A percentile compares a stretch with the other conserved stretches of the same genome.
phyloP scores from a whole-genome alignment of 2,888 invertebrate species.

The Acleris emargana region DNA sequence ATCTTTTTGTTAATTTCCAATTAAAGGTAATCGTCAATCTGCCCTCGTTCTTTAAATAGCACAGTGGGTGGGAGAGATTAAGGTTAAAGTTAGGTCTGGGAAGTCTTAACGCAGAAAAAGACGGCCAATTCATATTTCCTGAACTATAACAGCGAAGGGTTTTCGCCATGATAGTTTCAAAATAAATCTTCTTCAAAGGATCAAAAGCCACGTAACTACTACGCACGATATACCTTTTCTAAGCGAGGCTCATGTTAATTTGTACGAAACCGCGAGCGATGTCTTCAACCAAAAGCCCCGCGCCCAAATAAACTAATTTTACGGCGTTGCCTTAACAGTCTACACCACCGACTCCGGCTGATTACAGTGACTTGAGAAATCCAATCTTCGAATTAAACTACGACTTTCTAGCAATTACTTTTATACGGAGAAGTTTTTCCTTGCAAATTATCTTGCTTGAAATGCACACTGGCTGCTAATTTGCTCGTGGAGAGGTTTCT shows the following conservation, averaged over 20 bases:
- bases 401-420: conserved; percentile 52
- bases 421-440: conserved; percentile 45
- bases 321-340: conserved; percentile 23
- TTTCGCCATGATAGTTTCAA: too few species aligned
- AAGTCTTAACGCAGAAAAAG: too few species aligned
- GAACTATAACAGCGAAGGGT: too few species aligned
- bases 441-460: conserved; percentile 45
- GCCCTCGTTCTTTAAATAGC: too few species aligned
- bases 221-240: background rate
- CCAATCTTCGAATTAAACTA: conserved; percentile 45
- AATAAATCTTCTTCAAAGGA: too few species aligned
- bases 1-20: too few species aligned
- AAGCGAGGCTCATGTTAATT: background rate
- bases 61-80: too few species aligned
- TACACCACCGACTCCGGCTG: conserved; percentile 6
- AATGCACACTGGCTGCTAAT: conserved; percentile 31
- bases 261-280: background rate
- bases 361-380: conserved; percentile 42
- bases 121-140: too few species aligned
- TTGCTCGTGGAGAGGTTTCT: conserved; percentile 27
- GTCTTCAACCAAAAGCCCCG: conserved; percentile 2
- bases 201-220: background rate
- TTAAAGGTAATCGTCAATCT: too few species aligned
- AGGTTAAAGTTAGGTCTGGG: too few species aligned
- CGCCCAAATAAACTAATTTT: conserved; percentile 31